phyloP scores from a whole-genome alignment of 2,888 invertebrate genomes.

The Microctonus hyperodae region DNA sequence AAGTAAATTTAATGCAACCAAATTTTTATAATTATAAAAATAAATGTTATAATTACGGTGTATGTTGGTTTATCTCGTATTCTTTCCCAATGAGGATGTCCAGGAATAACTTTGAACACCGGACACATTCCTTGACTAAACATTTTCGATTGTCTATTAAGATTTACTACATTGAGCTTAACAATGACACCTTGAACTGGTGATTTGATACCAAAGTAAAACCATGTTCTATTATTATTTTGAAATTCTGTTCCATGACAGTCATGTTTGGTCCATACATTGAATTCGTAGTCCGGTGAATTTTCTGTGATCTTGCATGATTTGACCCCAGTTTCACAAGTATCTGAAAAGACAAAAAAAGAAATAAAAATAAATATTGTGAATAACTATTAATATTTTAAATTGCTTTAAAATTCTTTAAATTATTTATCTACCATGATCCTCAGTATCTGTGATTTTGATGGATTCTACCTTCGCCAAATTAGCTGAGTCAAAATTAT shows the following conservation, averaged over 20 bases:
- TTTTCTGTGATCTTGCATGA: slow-evolving; percentile 57
- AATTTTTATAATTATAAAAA: background rate
- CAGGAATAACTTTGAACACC: slow-evolving; percentile 78
- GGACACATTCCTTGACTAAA: slow-evolving; percentile 92
- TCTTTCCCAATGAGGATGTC: slow-evolving; percentile 83
- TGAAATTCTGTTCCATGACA: slow-evolving; percentile 87
- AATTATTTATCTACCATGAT: slow-evolving; percentile 53
- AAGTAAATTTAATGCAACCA: background rate
- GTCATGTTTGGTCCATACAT: slow-evolving; percentile 90
- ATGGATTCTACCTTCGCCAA: slow-evolving; percentile 82
- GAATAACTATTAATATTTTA: slow-evolving; percentile 1
- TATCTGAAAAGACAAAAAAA: slow-evolving; percentile 25
- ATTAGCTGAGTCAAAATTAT: slow-evolving; percentile 92
- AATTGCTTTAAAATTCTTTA: slow-evolving; percentile 65
- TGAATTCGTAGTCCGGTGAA: slow-evolving; percentile 80
- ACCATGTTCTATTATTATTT: slow-evolving; percentile 92
- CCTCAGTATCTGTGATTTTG: slow-evolving; percentile 50
- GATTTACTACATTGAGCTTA: slow-evolving; percentile 84
- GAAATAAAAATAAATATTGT: background rate
- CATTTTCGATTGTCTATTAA: slow-evolving; percentile 90
- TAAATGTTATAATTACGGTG: slow-evolving; percentile 67
- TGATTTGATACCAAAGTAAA: slow-evolving; percentile 83
- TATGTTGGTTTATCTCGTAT: slow-evolving; percentile 81
- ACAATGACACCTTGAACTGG: slow-evolving; percentile 68
- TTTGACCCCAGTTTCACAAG: slow-evolving; percentile 36